Evolutionary conservation across 2,797 vertebrate genomes (phyloP), one percentile per base, ranked within the genome.

Genomic region (Astyanax mexicanus): DNA sequence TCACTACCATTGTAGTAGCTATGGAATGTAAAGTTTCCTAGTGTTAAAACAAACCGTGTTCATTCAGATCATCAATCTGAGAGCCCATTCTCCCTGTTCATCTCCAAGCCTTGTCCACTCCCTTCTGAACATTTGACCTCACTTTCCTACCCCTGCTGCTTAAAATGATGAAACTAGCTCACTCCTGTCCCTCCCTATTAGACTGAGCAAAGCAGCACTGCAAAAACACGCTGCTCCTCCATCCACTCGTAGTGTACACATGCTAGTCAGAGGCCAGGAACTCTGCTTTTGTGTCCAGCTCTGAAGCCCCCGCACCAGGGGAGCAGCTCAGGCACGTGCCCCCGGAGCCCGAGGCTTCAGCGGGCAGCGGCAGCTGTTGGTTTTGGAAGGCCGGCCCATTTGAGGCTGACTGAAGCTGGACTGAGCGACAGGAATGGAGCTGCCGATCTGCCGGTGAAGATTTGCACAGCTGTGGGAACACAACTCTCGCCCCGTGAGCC

Each of bases 401-500:
- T 67, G 60, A 69, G 81, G 64, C 76, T 64, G 69, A 69, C 80
- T 72, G 55, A 84, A 86, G 83, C 80, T 77, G 74, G 81, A 84
- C 76, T 83, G 84, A 84, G 88, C 85, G 51, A 47, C 47, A 21
- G 51, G 35, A 69, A 69, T 74, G 62, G 37, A 44, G 61, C 69
- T 81, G 69, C 75, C 32, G n/a, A 58, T 68, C 68, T 69, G 57
- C 61, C 54, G 32, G 54, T 60, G 72, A 91, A 93, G 91, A 92
- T 95, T 95, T 94, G 92, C 90, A 94, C 93, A 95, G 94, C 93
- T 94, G 93, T 88, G 82, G 85, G 73, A 86, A 86, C 83, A 78
- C 88, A 90, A 88, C 88, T 89, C 89, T 93, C 89, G n/a, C 89
- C 85, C 89, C 78, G 84, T 85, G 87, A 68, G 68, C 57, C 38